A percentile compares a stretch with the other conserved stretches of the same genome.
These are phyloP conservation scores for Clepsis dumicolana DNA, from an alignment of 2,888 invertebrate genomes.

Conservation along the genomic window DNA sequence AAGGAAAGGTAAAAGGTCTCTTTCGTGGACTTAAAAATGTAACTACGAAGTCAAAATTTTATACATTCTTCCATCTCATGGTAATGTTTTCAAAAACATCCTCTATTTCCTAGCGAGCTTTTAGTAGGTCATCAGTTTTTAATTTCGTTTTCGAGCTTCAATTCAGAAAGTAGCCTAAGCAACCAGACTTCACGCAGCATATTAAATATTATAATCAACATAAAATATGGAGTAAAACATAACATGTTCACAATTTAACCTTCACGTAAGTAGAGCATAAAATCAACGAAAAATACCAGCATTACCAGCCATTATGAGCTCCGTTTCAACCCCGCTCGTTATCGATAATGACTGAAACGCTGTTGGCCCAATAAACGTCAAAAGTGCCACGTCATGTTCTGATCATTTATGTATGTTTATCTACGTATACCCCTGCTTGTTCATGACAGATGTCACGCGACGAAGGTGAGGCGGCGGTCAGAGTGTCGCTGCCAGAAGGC, in stretches of 20 bases:
- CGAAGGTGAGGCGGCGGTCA: constrained; percentile 94
- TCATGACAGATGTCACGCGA: constrained; percentile 92
- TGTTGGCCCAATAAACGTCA: constrained; percentile 37
- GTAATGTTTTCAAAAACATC: background rate
- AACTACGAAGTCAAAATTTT: constrained; percentile 20
- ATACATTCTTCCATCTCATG: background rate
- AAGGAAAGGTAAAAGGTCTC: constrained; percentile 49
- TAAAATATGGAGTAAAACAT: background rate
- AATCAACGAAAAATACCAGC: constrained; percentile 28
- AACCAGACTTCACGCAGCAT: too few relatives aligned
- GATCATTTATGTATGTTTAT: constrained; percentile 47
- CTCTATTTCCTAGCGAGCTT: too few relatives aligned
- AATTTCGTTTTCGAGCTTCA: background rate
- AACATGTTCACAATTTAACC: background rate
- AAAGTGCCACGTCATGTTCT: constrained; percentile 35
- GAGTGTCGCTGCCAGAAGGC: constrained; percentile 95
- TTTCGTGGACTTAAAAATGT: constrained; percentile 30
- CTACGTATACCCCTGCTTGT: constrained; percentile 56
- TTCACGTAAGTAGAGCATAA: background rate
- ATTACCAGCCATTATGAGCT: constrained; percentile 33
- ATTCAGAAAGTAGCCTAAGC: background rate
- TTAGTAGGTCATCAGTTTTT: too few relatives aligned
- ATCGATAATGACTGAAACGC: constrained; percentile 39
- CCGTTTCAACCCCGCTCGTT: constrained; percentile 36
- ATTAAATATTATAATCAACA: too few relatives aligned